Evolutionary conservation across 1,140 invertebrate genomes (phyloP).

Genomic region (Drosophila pruinosa): DNA sequence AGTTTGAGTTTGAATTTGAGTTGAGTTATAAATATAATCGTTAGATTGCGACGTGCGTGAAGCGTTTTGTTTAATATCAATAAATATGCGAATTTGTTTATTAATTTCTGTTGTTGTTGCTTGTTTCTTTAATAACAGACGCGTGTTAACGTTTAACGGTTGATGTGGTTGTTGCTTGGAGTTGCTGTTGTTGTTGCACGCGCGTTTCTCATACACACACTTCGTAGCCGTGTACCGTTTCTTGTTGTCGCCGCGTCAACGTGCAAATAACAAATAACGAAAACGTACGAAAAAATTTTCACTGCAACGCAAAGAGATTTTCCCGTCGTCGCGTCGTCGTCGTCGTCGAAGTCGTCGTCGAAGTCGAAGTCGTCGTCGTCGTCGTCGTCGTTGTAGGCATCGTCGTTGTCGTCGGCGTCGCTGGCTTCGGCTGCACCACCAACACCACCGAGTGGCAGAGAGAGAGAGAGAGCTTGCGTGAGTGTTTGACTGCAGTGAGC

Average conservation of each 20-base stretch:
- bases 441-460: conserved; percentile 34
- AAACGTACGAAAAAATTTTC: conserved; percentile 78
- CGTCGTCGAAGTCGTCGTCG: conserved; percentile 27
- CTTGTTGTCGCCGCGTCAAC: conserved; percentile 76
- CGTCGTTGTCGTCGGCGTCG: conserved; percentile 25
- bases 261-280: conserved; percentile 82
- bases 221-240: conserved; percentile 40
- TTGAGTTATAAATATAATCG: conserved; percentile 24
- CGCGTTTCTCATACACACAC: conserved; percentile 39
- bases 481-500: conserved; percentile 8
- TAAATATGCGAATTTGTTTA: conserved; percentile 24
- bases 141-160: conserved; percentile 44
- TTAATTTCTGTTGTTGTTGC: conserved; percentile 8
- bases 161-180: conserved; percentile 33
- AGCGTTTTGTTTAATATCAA: conserved; percentile 35
- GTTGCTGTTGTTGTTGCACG: conserved; percentile 43
- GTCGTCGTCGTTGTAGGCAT: too few species aligned
- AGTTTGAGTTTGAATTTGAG: conserved; percentile 22
- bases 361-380: conserved; percentile 19
- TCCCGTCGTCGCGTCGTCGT: conserved; percentile 66
- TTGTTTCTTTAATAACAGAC: conserved; percentile 24
- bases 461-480: conserved; percentile 3
- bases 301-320: conserved; percentile 73
- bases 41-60: conserved; percentile 26
- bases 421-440: conserved; percentile 54